These are phyloP conservation scores for Choloepus hoffmanni DNA, from an alignment of 2,113 vertebrate species.

Conservation along the genomic window DNA sequence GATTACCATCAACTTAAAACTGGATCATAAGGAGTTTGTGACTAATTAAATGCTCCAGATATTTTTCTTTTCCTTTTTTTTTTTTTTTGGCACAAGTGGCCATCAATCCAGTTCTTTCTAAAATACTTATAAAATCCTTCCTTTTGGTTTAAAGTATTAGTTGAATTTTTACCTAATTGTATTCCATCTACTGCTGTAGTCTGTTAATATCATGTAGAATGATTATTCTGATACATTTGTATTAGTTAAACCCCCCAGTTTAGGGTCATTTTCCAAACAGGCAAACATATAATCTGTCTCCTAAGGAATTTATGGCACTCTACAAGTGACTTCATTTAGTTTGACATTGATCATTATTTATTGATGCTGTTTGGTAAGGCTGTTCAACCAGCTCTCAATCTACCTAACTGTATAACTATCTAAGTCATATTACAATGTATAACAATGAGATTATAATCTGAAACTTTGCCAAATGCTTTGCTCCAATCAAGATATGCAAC, in stretches of 20 bases:
- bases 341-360: neutral
- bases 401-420: neutral
- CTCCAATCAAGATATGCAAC: neutral
- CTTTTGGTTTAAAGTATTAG: neutral
- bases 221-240: neutral
- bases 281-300: neutral
- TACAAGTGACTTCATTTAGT: neutral
- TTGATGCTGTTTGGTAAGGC: neutral
- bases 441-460: neutral
- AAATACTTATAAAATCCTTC: neutral
- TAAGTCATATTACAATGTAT: neutral
- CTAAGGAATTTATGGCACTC: neutral
- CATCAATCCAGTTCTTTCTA: neutral
- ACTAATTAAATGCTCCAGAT: neutral
- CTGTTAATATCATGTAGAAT: neutral
- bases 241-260: neutral
- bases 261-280: neutral
- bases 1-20: neutral
- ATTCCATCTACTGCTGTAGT: neutral
- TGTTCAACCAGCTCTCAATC: neutral
- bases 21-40: neutral
- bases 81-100: neutral
- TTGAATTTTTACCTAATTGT: neutral
- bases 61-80: neutral
- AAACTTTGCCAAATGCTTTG: neutral